Base-by-base conservation (phyloP, 2,888 invertebrate species). In the Drosophila aldrichi region DNA sequence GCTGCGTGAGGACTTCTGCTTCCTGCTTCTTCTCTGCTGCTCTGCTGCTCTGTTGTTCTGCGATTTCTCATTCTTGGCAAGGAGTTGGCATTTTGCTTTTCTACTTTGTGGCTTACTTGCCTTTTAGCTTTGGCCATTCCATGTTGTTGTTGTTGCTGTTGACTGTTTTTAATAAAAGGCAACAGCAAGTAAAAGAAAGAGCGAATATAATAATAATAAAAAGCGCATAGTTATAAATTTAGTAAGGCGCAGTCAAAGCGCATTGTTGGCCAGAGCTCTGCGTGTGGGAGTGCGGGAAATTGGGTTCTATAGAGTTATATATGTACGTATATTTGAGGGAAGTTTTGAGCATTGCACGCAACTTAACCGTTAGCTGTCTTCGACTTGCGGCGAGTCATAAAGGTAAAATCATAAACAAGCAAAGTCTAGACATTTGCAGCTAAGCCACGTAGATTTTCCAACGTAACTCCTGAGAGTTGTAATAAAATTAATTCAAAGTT, bases 91-190 rank as follows among this genome's bases (percentile, higher is more conserved):
- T 84, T 84, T 88, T 85, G 88, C 88, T 88, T 84, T 85, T 85
- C 77, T 77, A 88, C 83, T 84, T 84, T 84, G 83, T 88, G 83
- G 83, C 88, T 84, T 83, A 85, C 80, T 85, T 88, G 86, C 88
- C 86, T 87, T 85, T 88, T 83, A 74, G 82, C 82, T 83, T 79
- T 74, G 82, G 82, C 88, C 82, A 85, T 83, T 83, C 69, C 44
- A 20, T 4, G n/a, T 10, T 29, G 25, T 20, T 38, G 34, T 40
- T 70, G 69, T 43, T 77, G 51, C 49, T 84, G 82, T 74, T 81
- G 81, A 82, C 82, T 81, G 81, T 82, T 82, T 82, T 88, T 88
- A 83, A 88, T 83, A 84, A 85, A 78, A 78, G 54, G 62, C 68
- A 79, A 48, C 46, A 48, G 44, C 18, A 54, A 46, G 43, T 38